phyloP scores from a whole-genome alignment of 2,113 vertebrate genomes.

The Chloebia gouldiae region DNA sequence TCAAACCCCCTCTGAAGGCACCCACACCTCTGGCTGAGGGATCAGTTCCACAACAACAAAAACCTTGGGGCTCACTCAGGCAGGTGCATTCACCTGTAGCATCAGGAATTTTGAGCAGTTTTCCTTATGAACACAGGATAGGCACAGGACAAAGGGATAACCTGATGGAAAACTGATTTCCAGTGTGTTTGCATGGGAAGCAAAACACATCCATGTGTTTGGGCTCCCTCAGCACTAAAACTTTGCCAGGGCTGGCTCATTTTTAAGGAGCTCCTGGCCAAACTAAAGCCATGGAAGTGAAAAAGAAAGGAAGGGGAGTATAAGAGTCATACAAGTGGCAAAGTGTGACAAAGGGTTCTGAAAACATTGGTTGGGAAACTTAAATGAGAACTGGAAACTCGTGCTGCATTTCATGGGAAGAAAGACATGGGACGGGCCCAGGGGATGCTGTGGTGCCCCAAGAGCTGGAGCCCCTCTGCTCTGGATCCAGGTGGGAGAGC shows the following conservation, averaged over 20 bases:
- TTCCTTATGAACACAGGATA: neutral
- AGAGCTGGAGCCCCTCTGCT: neutral
- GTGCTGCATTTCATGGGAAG: neutral
- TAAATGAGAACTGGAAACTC: neutral
- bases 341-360: neutral
- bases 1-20: neutral
- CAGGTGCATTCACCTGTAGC: neutral
- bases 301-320: neutral
- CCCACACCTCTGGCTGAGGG: rapidly evolving
- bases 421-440: rapidly evolving
- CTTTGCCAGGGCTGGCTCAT: neutral
- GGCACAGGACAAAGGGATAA: neutral
- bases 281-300: neutral
- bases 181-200: neutral
- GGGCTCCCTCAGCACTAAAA: neutral
- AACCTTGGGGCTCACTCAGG: rapidly evolving
- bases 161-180: neutral
- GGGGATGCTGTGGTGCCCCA: neutral
- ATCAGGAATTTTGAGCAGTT: neutral
- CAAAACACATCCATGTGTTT: neutral
- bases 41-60: neutral
- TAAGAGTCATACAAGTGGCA: neutral
- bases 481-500: neutral
- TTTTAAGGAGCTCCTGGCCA: neutral
- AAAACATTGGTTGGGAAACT: neutral